A percentile compares a stretch with the other conserved stretches of the same genome.
Evolutionary conservation across 2,888 invertebrate genomes (phyloP).

Genomic region (Onchidella celtica): DNA sequence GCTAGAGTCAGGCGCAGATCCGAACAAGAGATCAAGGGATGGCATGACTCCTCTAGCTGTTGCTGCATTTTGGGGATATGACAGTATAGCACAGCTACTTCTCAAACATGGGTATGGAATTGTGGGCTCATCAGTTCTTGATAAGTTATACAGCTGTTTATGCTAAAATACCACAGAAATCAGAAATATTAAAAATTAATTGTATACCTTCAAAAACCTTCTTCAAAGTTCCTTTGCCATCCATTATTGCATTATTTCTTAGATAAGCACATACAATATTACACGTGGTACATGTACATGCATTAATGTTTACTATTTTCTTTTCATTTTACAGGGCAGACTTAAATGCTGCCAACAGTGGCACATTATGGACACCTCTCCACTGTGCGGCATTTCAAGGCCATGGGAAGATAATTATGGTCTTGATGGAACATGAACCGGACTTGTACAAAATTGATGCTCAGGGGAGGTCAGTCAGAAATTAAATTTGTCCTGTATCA

Average conservation of each 20-base stretch:
- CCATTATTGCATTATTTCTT: too few species aligned
- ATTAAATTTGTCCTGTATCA: too few species aligned
- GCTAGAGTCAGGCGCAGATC: constrained; percentile 63
- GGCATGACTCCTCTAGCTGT: constrained; percentile 77
- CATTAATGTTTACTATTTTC: not conserved
- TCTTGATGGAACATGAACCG: constrained; percentile 71
- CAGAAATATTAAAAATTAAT: too few species aligned
- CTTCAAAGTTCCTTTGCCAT: too few species aligned
- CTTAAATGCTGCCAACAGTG: constrained; percentile 71
- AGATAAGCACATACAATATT: too few species aligned
- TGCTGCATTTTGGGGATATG: constrained; percentile 79
- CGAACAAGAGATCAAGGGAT: constrained; percentile 71
- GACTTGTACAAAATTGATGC: constrained; percentile 69
- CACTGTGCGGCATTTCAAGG: constrained; percentile 83
- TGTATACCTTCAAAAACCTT: too few species aligned
- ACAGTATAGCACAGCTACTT: constrained; percentile 71
- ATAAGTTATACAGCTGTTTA: too few species aligned
- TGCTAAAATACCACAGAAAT: too few species aligned
- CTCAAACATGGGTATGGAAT: constrained; percentile 68
- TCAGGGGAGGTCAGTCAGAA: constrained; percentile 71
- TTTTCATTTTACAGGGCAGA: constrained; percentile 67
- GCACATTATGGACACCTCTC: constrained; percentile 75
- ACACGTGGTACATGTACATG: too few species aligned
- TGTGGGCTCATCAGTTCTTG: not conserved
- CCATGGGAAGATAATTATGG: constrained; percentile 78